Evolutionary conservation across 2,888 invertebrate species (phyloP).

Genomic region (Vesta saturnalis): DNA sequence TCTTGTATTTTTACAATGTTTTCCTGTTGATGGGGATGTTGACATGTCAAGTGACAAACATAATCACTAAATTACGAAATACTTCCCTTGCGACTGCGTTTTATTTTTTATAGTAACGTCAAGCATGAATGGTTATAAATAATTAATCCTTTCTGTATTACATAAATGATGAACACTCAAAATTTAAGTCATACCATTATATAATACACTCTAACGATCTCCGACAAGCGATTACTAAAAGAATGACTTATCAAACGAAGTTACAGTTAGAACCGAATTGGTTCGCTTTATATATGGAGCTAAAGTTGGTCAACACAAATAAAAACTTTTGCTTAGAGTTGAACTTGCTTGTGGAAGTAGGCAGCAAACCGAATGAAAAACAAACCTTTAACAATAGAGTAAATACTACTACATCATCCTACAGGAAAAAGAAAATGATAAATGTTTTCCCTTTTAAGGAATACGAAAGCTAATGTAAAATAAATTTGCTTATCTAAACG

Average conservation of each 20-base stretch:
- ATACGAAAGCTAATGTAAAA: no score
- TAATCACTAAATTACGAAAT: conserved; percentile 1
- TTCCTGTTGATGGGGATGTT: conserved; percentile 18
- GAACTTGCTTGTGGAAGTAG: background rate
- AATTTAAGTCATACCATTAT: conserved; percentile 1
- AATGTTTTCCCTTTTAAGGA: no score
- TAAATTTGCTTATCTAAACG: no score
- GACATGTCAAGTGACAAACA: conserved; percentile 13
- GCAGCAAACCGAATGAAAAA: conserved; percentile 13
- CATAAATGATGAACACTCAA: conserved; percentile 1
- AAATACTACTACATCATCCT: background rate
- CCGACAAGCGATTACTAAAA: background rate
- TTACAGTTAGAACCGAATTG: background rate
- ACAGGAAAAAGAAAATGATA: background rate
- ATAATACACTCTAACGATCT: background rate
- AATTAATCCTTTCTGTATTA: no score
- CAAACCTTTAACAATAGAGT: conserved; percentile 6
- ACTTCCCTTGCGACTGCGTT: background rate
- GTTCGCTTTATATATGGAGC: background rate
- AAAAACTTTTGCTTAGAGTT: conserved; percentile 1
- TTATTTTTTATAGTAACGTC: conserved; percentile 1
- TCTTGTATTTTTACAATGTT: conserved; percentile 14
- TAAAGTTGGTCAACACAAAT: conserved; percentile 8
- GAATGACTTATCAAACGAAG: background rate
- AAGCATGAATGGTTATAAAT: no score